Conservation (phyloP, 2,113 vertebrate species). For the Pyrgilauda ruficollis region DNA sequence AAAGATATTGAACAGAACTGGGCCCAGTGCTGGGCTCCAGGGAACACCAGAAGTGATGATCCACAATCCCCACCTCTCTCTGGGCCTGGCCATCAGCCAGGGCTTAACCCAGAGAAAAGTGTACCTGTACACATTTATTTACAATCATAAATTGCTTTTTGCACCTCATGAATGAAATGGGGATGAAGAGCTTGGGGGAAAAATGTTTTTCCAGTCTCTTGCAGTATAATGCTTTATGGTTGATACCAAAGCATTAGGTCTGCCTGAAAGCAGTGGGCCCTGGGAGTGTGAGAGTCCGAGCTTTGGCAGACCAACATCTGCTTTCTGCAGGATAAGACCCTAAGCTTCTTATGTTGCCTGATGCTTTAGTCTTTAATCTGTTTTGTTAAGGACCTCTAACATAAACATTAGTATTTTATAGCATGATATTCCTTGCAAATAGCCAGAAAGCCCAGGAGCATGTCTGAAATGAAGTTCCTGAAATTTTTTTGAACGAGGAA, state of each 20-base stretch:
- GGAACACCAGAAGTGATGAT: not conserved
- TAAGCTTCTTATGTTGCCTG: constrained; percentile 37
- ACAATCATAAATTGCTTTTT: not conserved
- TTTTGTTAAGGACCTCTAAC: constrained; percentile 1
- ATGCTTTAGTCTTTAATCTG: not conserved
- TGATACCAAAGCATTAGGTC: not conserved
- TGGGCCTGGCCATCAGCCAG: rapidly evolving
- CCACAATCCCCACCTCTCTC: too few relatives aligned
- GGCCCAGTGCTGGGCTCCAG: too few relatives aligned
- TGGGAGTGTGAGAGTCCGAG: not conserved
- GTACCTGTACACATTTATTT: rapidly evolving
- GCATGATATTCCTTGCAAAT: not conserved
- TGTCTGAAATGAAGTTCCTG: not conserved
- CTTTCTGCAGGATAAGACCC: constrained; percentile 17
- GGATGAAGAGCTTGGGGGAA: not conserved
- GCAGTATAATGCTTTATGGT: not conserved
- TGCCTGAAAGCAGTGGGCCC: not conserved
- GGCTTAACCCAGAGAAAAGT: not conserved
- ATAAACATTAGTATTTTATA: not conserved
- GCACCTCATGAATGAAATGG: not conserved
- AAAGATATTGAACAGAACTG: too few relatives aligned
- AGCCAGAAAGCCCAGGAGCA: not conserved
- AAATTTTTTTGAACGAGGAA: not conserved
- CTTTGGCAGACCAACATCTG: not conserved
- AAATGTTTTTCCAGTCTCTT: not conserved